These are phyloP conservation scores for Drosophila nr. medialis DNA, from an alignment of 2,888 invertebrate species.

Conservation along the genomic window DNA sequence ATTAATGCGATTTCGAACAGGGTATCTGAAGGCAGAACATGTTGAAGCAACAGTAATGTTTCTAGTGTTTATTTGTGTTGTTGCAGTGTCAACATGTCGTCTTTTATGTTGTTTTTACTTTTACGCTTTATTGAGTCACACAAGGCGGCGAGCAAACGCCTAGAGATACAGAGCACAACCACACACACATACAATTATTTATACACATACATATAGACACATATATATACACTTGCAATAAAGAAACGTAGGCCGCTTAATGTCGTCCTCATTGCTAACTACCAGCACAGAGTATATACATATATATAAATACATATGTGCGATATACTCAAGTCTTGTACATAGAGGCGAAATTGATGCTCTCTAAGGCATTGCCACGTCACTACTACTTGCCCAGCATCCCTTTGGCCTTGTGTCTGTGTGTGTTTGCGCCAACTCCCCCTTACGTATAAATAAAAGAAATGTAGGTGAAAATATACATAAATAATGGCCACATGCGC, in stretches of 20 bases:
- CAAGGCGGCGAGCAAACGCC: conserved; percentile 32
- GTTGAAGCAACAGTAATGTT: background rate
- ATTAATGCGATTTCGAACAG: background rate
- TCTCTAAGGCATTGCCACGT: conserved; percentile 51
- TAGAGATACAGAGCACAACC: conserved; percentile 30
- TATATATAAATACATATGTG: conserved; percentile 7
- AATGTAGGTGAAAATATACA: conserved; percentile 79
- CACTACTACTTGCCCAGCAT: conserved; percentile 48
- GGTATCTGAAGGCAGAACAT: conserved; percentile 6
- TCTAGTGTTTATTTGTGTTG: conserved; percentile 39
- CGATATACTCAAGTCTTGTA: conserved; percentile 10
- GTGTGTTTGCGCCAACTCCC: conserved; percentile 6
- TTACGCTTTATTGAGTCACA: conserved; percentile 60
- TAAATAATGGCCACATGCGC: conserved; percentile 73
- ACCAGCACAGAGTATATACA: conserved; percentile 36
- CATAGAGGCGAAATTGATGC: conserved; percentile 19
- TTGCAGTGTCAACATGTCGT: conserved; percentile 48
- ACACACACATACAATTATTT: conserved; percentile 15
- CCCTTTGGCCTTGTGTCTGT: conserved; percentile 26
- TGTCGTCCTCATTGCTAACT: conserved; percentile 48
- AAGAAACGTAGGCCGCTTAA: conserved; percentile 31
- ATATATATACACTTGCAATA: conserved; percentile 5
- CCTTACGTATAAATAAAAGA: conserved; percentile 65
- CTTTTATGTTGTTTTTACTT: conserved; percentile 57
- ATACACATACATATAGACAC: conserved; percentile 5